Evolutionary conservation across 1,140 invertebrate genomes (phyloP), one percentile per base, ranked within the genome.

Genomic region (Formica selysi): DNA sequence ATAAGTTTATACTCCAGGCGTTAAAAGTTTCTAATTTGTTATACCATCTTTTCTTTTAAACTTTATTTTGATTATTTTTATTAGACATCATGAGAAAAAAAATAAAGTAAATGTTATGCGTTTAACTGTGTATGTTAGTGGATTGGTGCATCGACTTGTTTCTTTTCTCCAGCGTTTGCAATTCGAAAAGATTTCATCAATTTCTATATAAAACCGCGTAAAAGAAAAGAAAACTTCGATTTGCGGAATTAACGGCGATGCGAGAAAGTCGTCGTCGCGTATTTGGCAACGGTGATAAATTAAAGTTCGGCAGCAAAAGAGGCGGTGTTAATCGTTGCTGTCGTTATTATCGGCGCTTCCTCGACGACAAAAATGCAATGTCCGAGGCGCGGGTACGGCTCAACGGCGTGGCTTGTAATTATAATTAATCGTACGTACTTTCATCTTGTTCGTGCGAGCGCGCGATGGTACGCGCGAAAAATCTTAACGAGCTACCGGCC

Each of bases 211-310:
- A 80, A 44, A 44, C 10, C 41, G 38, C 1, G 41, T 44, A 44
- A 11, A 44, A 44, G 41, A 44, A 44, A 44, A 44, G 41, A 44
- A 80, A 68, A 26, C 32, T 86, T 87, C 81, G 74, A 73, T 61
- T 0, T 3, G 36, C 57, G 19, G n/a, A 70, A 76, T 73, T 89
- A 87, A 89, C 65, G 87, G 51, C 68, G 32, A 4, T 29, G 41
- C 85, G 88, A 85, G 90, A 88, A 91, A 89, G 86, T 83, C 59
- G 32, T 59, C 61, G 44, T 64, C 41, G 65, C 62, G 57, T 32
- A 57, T 74, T 36, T 11, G 44, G 41, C n/a, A n/a, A 26, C 13
- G 13, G 8, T 59, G 74, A 85, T 87, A 89, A 89, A 90, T 87
- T 87, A 81, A 87, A 44, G 76, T 83, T 87, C 51, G 68, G n/a